Evolutionary conservation across 2,888 invertebrate species (phyloP).

Genomic region (Lochmaea crataegi): DNA sequence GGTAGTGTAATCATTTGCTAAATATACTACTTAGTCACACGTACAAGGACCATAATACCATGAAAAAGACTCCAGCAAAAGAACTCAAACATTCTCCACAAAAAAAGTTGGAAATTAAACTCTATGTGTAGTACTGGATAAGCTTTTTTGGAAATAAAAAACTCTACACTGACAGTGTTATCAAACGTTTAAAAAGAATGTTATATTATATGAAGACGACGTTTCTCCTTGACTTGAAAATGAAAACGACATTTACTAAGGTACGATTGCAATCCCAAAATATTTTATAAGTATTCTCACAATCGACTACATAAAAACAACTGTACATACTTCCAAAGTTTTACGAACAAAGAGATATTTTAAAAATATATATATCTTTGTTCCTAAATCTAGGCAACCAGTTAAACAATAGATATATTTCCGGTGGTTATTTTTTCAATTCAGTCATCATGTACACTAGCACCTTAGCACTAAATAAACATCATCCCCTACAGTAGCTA

Average conservation of each 20-base stretch:
- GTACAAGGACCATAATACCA: too few species aligned
- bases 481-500: not conserved
- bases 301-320: not conserved
- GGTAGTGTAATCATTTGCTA: too few species aligned
- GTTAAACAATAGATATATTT: not conserved
- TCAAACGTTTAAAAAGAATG: not conserved
- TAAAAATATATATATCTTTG: not conserved
- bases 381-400: not conserved
- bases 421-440: not conserved
- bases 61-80: too few species aligned
- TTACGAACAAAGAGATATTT: not conserved
- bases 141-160: too few species aligned
- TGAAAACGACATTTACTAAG: too few species aligned
- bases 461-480: conserved; percentile 4
- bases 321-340: not conserved
- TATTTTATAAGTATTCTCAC: not conserved
- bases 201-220: too few species aligned
- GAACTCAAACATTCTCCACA: too few species aligned
- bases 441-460: not conserved
- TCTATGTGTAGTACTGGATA: too few species aligned
- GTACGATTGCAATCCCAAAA: not conserved
- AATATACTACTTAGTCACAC: too few species aligned
- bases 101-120: too few species aligned
- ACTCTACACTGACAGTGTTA: too few species aligned
- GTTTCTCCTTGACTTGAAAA: not conserved